Evolutionary conservation across 2,888 invertebrate species (phyloP), one percentile per base, ranked within the genome.

Genomic region (Metalampra italica): DNA sequence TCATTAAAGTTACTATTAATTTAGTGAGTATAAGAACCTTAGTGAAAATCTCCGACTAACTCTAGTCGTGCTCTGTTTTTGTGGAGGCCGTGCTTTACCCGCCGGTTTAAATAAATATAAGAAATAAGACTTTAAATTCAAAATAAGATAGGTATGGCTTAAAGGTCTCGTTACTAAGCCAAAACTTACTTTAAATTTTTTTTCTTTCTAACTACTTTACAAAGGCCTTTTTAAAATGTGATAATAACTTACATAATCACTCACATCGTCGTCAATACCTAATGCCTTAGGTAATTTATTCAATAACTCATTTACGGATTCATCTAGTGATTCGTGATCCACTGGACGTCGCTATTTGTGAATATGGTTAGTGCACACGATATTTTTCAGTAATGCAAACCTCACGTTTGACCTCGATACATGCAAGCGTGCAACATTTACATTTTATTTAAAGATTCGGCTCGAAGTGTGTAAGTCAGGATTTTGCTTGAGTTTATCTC

Each of bases 391-490:
- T 45, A 45, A 49, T 49, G 29, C 11, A 36, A 41, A 11, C 14
- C 8, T 49, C 45, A 49, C 49, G 49, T 29, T 22, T 42, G 49
- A 12, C 49, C 49, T 42, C 42, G 29, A 45, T 45, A n/a, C 30
- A 13, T 43, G 44, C 36, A 14, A 9, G 9, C 4, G 5, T 37
- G 29, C 38, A n/a, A n/a, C n/a, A n/a, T n/a, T n/a, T n/a, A 15
- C 29, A 13, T 15, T 11, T 36, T 37, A 36, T 45, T 46, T 46
- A 11, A 32, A 12, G 29, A 46, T 12, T 32, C 15, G 32, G 40
- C 40, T n/a, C n/a, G n/a, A n/a, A 38, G 29, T 29, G 15, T 14
- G 32, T 30, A 29, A 30, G 40, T 46, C 46, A 40, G 46, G 40
- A 11, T 46, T 46, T 37, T 45, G 43, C 43, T 13, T 34, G 8